These are phyloP conservation scores for Phorcus lineatus DNA, from an alignment of 2,888 invertebrate species.

Conservation along the genomic window DNA sequence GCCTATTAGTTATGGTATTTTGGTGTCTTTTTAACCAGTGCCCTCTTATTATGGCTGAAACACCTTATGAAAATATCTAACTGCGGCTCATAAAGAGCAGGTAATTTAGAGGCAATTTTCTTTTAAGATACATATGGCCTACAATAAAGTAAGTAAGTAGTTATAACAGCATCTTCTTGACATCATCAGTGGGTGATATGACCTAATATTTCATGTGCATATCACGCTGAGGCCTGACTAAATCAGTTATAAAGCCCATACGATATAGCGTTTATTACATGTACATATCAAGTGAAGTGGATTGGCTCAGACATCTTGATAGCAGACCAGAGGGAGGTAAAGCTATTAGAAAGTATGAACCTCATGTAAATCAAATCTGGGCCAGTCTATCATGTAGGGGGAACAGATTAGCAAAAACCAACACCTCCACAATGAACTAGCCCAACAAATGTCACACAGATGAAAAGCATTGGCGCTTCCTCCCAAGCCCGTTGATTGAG, in stretches of 20 bases:
- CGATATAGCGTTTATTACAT: conserved; percentile 23
- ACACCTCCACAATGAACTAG: too few species aligned
- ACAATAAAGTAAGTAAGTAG: conserved; percentile 23
- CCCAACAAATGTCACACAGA: background rate
- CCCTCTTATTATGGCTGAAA: too few species aligned
- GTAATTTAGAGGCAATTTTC: too few species aligned
- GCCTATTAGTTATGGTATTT: too few species aligned
- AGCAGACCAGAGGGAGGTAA: conserved; percentile 22
- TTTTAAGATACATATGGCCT: background rate
- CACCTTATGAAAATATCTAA: too few species aligned
- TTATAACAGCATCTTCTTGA: conserved; percentile 16
- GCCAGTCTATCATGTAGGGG: background rate
- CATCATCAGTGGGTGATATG: conserved; percentile 15
- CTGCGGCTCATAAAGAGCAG: too few species aligned
- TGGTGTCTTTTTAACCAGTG: too few species aligned
- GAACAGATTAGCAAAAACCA: background rate
- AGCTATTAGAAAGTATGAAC: conserved; percentile 23
- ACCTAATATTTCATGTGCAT: conserved; percentile 20
- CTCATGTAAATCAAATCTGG: conserved; percentile 23
- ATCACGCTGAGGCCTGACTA: background rate
- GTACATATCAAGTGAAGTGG: conserved; percentile 22
- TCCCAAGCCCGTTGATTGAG: conserved; percentile 3
- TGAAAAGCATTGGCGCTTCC: background rate
- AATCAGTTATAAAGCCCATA: conserved; percentile 22
- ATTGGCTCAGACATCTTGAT: conserved; percentile 20